Evolutionary conservation across 1,140 invertebrate species (phyloP), one percentile per base, ranked within the genome.

Genomic region (Philaenus spumarius): DNA sequence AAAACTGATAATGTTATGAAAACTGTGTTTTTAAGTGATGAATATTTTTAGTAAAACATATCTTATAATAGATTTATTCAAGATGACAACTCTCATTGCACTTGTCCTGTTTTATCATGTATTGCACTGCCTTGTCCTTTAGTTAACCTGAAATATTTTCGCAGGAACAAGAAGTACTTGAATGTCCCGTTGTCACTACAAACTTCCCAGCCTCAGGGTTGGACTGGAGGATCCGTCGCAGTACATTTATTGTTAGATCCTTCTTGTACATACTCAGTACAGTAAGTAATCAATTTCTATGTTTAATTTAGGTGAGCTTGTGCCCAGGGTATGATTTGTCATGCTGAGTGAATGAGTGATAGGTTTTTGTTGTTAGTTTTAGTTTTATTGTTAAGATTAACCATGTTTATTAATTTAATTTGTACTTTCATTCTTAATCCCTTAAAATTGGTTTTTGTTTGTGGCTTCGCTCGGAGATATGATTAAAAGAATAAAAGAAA

Each of bases 211-310:
- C 59, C 60, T 2, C 15, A 37, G 19, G 42, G 47, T 3, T 57
- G 42, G 20, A 24, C 43, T 24, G 39, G 15, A 15, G 23, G 22
- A 9, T 23, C 54, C 53, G 48, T 58, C 11, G 39, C 48, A 26
- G 58, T 59, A 5, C 30, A 60, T 35, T 12, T 65, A 4, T 47
- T 40, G 19, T 56, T 65, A 19, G 45, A 65, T 42, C 54, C 55
- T n/a, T 14, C 46, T n/a, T 65, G 63, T 39, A 22, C 37, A 40
- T 65, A 61, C 43, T 42, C 35, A 23, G 45, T 65, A 43, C 57
- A 39, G 64, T 66, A 55, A 52, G 35, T 59, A 17, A 52, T 47
- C 30, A 47, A 7, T 17, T n/a, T n/a, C n/a, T n/a, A n/a, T n/a
- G n/a, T n/a, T n/a, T n/a, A n/a, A n/a, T n/a, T n/a, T 30, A 30